These are phyloP conservation scores for Selene dorsalis DNA, from an alignment of 2,797 vertebrate species.

Conservation along the genomic window DNA sequence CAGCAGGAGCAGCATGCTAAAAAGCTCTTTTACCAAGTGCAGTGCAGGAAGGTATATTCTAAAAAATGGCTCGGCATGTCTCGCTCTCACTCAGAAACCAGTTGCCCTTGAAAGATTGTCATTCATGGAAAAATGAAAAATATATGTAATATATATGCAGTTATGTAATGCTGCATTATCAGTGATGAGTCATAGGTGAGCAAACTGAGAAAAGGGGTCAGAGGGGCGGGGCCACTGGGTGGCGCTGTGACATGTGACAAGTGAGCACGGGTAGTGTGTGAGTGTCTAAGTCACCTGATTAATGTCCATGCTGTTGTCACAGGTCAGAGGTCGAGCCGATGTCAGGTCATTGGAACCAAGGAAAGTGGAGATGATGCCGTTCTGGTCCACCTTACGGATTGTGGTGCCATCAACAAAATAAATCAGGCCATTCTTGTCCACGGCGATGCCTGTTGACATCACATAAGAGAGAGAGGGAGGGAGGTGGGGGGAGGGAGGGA, in stretches of 20 bases:
- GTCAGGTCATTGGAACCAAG: constrained; percentile 97
- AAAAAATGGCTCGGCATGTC: constrained; percentile 2
- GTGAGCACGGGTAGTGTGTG: neutral
- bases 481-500: too few relatives aligned
- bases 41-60: constrained; percentile 1
- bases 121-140: constrained; percentile 19
- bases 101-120: constrained; percentile 12
- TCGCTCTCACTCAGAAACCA: neutral
- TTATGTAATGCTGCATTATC: constrained; percentile 43
- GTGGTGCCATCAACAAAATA: constrained; percentile 99
- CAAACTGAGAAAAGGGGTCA: constrained; percentile 14
- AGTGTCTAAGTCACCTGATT: constrained; percentile 88
- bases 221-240: constrained; percentile 49
- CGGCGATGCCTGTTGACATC: constrained; percentile 88
- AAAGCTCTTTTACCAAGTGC: constrained; percentile 20
- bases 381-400: constrained; percentile 97
- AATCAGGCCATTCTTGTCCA: constrained; percentile 96
- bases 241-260: constrained; percentile 56
- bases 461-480: neutral
- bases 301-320: constrained; percentile 97
- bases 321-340: constrained; percentile 94
- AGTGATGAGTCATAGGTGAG: constrained; percentile 53
- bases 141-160: constrained; percentile 31
- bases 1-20: constrained; percentile 53
- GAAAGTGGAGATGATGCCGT: constrained; percentile 96